Base-by-base conservation (phyloP, 2,888 invertebrate species). In the Eurytoma californica region DNA sequence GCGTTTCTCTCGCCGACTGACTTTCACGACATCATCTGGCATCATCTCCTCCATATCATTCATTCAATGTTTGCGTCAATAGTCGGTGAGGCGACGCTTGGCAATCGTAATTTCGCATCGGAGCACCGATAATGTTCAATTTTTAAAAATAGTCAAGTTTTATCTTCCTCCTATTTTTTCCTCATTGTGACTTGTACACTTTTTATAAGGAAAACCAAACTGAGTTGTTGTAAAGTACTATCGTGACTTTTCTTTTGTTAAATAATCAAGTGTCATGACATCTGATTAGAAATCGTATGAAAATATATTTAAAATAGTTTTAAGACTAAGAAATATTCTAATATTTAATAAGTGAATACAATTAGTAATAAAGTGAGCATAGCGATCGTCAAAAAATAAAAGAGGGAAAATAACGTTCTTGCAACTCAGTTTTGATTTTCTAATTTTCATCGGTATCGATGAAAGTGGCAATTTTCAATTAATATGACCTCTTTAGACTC, bases 61-160 rank as follows among this genome's bases (percentile, higher is more conserved):
- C 88, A 88, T 88, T 85, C 84, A 88, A 84, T 84, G 84, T 87
- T 86, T 88, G 88, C 88, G 89, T 89, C 89, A 83, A 89, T 88
- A 85, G 85, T 86, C 85, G 85, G 76, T 9, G 70, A 57, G 66
- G 7, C 51, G 47, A 68, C 53, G 69, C 49, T 60, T 30, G 69
- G 82, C 72, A 77, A 69, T 80, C 65, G 79, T 77, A 70, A 80
- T 79, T 81, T 80, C 79, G 72, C 63, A 57, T 65, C 39, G 39
- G 9, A 7, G 39, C 39, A 7, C 39, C 9, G 9, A 9, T 39
- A 9, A 9, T 39, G 9, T 7, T 7, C 39, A 9, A 39, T 39
- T 39, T 39, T 39, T 9, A 39, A 39, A 39, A 39, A 39, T 39
- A 39, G 39, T 7, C 39, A 39, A 39, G 39, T 70, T 60, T 60